Conservation (phyloP, 1,140 invertebrate genomes). For the Delia radicum region DNA sequence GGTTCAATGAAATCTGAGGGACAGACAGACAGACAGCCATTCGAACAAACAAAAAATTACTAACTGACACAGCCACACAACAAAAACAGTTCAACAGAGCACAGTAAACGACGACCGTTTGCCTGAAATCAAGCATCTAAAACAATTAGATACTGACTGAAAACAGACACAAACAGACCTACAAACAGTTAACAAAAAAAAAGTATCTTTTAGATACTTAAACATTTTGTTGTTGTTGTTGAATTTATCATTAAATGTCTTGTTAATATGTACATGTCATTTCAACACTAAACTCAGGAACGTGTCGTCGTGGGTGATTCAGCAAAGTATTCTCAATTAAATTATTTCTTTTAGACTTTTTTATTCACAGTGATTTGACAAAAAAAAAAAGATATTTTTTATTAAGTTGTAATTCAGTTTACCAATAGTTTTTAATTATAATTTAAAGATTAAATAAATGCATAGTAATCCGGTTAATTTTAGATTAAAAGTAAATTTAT, state of each 20-base stretch:
- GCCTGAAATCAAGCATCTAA: neutral
- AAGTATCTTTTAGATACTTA: neutral
- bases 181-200: neutral
- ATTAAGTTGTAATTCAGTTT: too few relatives aligned
- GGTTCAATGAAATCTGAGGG: slow-evolving; percentile 3
- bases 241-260: neutral
- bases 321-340: neutral
- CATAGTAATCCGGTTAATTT: too few relatives aligned
- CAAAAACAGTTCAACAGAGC: neutral
- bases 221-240: neutral
- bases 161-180: neutral
- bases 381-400: too few relatives aligned
- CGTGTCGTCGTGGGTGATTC: neutral
- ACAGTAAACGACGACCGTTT: neutral
- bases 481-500: too few relatives aligned
- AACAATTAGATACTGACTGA: neutral
- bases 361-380: too few relatives aligned
- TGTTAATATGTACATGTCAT: neutral
- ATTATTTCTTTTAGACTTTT: neutral
- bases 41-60: neutral
- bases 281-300: neutral
- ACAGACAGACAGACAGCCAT: neutral
- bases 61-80: neutral
- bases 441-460: too few relatives aligned
- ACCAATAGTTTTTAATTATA: too few relatives aligned